These are phyloP conservation scores for Eriosoma lanigerum DNA, from an alignment of 1,140 invertebrate species.

Conservation along the genomic window DNA sequence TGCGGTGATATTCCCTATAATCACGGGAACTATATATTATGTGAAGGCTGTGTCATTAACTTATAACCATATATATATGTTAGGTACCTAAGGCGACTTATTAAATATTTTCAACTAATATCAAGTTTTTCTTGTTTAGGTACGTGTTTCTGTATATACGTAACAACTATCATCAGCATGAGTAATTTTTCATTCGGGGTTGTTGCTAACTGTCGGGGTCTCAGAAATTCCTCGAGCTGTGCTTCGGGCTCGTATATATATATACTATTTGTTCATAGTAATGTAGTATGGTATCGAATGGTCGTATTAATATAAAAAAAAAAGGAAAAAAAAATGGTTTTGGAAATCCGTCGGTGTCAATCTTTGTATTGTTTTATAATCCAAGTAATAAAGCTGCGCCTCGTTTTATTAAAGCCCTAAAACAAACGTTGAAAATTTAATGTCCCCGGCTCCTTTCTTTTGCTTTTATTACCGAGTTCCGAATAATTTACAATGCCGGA, in stretches of 20 bases:
- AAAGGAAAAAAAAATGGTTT: constrained; percentile 18
- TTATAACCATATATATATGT: too few relatives aligned
- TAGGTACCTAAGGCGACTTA: too few relatives aligned
- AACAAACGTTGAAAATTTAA: constrained; percentile 48
- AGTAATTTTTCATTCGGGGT: neutral
- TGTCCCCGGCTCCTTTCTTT: constrained; percentile 30
- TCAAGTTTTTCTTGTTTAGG: too few relatives aligned
- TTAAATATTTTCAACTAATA: too few relatives aligned
- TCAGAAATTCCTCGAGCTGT: neutral
- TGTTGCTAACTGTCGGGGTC: neutral
- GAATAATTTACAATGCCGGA: constrained; percentile 50
- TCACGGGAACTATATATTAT: too few relatives aligned
- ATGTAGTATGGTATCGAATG: neutral
- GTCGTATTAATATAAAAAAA: neutral
- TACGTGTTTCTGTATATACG: too few relatives aligned
- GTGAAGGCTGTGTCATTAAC: too few relatives aligned
- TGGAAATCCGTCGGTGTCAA: constrained; percentile 25
- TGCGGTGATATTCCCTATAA: too few relatives aligned
- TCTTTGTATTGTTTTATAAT: constrained; percentile 51
- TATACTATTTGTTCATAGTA: neutral
- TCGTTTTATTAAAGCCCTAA: constrained; percentile 44
- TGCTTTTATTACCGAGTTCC: constrained; percentile 35
- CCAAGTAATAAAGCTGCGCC: constrained; percentile 44
- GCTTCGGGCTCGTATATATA: neutral
- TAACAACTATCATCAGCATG: neutral